Conservation (phyloP, 2,797 vertebrate species). For the Crenichthys baileyi region DNA sequence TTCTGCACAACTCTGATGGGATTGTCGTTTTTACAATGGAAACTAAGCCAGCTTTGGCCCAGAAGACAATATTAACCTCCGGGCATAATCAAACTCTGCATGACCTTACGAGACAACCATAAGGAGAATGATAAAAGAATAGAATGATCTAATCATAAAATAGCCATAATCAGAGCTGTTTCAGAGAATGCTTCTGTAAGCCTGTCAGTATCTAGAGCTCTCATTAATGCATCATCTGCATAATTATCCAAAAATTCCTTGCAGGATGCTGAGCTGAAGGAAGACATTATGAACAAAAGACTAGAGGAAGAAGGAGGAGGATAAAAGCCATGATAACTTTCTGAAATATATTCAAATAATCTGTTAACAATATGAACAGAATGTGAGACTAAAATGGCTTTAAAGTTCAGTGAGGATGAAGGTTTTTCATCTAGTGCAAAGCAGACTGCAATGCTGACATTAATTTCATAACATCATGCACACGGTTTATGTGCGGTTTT, state of each 20-base stretch:
- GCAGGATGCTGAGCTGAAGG: conserved; percentile 45
- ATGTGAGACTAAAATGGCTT: conserved; percentile 33
- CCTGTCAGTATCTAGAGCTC: conserved; percentile 45
- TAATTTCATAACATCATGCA: conserved; percentile 5
- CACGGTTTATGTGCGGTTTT: neutral
- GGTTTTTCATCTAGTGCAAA: conserved; percentile 4
- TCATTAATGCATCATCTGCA: conserved; percentile 66
- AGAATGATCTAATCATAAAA: conserved; percentile 20
- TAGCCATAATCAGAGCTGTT: conserved; percentile 47
- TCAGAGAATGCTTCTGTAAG: conserved; percentile 53
- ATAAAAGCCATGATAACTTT: conserved; percentile 55
- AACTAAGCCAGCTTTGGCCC: conserved; percentile 77
- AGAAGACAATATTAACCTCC: conserved; percentile 77
- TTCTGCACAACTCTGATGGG: conserved; percentile 66
- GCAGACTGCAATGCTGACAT: conserved; percentile 8
- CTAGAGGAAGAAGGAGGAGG: conserved; percentile 20
- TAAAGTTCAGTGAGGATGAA: conserved; percentile 42
- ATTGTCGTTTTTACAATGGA: conserved; percentile 76
- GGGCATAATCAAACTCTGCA: conserved; percentile 66
- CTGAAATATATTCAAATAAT: conserved; percentile 52
- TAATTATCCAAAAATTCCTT: conserved; percentile 70
- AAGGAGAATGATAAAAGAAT: conserved; percentile 37
- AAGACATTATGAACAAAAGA: conserved; percentile 42
- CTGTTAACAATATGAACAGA: conserved; percentile 17
- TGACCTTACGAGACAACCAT: conserved; percentile 55